phyloP scores from a whole-genome alignment of 2,113 vertebrate genomes.

The Pterophyllum scalare region DNA sequence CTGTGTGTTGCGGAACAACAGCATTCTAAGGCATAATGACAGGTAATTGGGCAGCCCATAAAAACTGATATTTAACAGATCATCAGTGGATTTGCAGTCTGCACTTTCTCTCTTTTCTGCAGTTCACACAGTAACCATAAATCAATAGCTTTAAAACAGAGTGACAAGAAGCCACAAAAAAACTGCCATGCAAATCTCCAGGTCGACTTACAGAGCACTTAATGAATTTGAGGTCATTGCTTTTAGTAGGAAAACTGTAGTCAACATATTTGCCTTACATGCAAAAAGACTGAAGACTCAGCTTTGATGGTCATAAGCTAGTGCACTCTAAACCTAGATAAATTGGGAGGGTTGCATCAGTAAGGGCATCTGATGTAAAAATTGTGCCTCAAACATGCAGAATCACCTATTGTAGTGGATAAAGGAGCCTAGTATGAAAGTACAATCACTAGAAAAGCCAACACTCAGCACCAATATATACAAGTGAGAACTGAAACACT shows the following conservation, averaged over 20 bases:
- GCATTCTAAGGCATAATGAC: constrained; percentile 81
- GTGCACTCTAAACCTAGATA: no score
- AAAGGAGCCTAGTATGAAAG: no score
- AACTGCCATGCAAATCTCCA: not conserved
- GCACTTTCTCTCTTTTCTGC: not conserved
- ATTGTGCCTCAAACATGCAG: no score
- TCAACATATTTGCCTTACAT: not conserved
- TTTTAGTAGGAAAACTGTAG: not conserved
- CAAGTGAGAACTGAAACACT: no score
- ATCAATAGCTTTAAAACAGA: not conserved
- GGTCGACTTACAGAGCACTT: not conserved
- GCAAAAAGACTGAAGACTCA: not conserved
- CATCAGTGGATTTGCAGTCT: not conserved
- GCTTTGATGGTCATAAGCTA: not conserved
- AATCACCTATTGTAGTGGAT: no score
- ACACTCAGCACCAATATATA: no score
- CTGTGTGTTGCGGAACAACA: constrained; percentile 86
- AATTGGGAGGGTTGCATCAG: no score
- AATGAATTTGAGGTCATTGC: not conserved
- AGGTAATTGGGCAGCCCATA: constrained; percentile 58
- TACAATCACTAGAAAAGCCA: no score
- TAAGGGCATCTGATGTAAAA: not conserved
- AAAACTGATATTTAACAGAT: not conserved
- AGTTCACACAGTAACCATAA: not conserved
- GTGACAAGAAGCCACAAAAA: not conserved